Base-by-base conservation (phyloP, 2,797 vertebrate genomes). In the Pseudochirops cupreus region DNA sequence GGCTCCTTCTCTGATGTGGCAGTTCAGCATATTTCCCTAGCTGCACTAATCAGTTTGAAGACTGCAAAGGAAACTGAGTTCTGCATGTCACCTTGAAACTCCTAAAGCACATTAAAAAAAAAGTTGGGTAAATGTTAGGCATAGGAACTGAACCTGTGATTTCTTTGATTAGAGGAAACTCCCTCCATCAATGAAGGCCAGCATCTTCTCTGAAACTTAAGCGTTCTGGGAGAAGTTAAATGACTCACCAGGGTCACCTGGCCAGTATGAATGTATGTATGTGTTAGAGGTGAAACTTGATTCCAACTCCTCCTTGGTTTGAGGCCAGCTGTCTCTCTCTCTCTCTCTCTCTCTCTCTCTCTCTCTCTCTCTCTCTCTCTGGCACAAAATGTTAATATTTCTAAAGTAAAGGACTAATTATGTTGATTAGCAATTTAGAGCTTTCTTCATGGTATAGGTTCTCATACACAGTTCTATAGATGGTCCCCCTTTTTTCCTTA, bases 1-100 rank as follows among this genome's bases (percentile, higher is more conserved):
- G 95, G 91, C 90, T 93, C 11, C 29, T 56, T 87, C 94, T 33
- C 67, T 18, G 29, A 89, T 50, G 94, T 1, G 89, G 93, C 93
- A 4, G 26, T 91, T 91, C 93, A 74, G 96, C 97, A 93, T 96
- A 96, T 92, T 74, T 92, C 96, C 95, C 96, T 95, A n/a, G 97
- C 91, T 90, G 91, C 91, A 94, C 96, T 87, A 26, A 82, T 96
- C 89, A 56, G 95, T 90, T 56, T 92, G 97, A 96, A 96, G 97
- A 93, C 96, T 87, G 74, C 74, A 87, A 50, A 87, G 74, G 74
- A 87, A 87, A 87, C 74, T 87, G 74, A 87, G 74, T 50, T 50
- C 39, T 89, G 91, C 29, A 74, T 91, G 95, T 97, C 97, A 96
- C 98, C 97, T 97, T 96, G 97, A 96, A 93, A 94, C 93, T 54